Evolutionary conservation across 2,113 vertebrate genomes (phyloP).

Genomic region (Caracal caracal): DNA sequence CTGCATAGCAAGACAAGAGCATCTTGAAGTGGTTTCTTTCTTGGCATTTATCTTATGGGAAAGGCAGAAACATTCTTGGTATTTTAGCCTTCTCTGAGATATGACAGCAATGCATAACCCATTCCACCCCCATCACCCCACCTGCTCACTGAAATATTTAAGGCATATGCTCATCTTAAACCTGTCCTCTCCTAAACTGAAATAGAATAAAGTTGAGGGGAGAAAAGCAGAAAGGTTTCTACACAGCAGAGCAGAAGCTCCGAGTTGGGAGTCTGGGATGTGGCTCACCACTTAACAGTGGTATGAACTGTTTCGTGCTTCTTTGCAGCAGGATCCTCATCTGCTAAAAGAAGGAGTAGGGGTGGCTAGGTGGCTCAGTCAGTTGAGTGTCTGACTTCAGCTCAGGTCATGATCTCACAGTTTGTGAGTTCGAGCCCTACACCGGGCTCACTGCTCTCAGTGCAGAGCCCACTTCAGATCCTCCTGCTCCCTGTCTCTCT

Average conservation of each 20-base stretch:
- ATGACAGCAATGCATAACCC: background rate
- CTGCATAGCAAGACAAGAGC: background rate
- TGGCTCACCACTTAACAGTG: background rate
- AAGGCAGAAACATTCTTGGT: background rate
- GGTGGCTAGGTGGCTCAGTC: too few species aligned
- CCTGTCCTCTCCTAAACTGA: background rate
- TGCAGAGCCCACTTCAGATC: too few species aligned
- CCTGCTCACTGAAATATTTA: background rate
- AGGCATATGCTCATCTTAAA: background rate
- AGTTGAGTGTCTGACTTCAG: too few species aligned
- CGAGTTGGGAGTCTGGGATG: background rate
- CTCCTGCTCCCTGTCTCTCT: too few species aligned
- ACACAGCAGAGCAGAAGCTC: background rate
- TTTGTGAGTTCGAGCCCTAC: too few species aligned
- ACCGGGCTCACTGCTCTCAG: too few species aligned
- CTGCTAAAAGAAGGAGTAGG: background rate
- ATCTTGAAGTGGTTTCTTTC: background rate
- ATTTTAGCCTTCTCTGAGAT: background rate
- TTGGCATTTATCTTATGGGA: background rate
- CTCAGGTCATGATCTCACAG: too few species aligned
- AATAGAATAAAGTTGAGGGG: background rate
- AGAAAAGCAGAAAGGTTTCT: background rate
- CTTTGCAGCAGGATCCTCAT: background rate
- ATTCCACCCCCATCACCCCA: rapidly evolving
- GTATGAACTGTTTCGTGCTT: background rate